phyloP scores from a whole-genome alignment of 2,888 invertebrate genomes.

The Xylota sylvarum region DNA sequence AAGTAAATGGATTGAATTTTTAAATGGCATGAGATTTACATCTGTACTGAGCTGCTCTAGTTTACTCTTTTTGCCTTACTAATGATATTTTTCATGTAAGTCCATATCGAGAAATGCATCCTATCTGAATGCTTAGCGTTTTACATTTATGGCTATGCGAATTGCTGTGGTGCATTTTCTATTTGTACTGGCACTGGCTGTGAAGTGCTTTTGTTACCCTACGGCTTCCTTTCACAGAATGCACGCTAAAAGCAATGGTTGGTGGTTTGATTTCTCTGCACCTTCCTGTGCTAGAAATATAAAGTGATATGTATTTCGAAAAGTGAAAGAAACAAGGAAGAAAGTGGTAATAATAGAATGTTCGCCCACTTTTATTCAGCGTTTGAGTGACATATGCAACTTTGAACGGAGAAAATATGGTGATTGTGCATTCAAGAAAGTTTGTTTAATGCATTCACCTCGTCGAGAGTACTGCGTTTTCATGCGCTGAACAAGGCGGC shows the following conservation, averaged over 20 bases:
- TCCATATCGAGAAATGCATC: constrained; percentile 62
- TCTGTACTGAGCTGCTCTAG: constrained; percentile 42
- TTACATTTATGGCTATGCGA: constrained; percentile 37
- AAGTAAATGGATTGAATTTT: constrained; percentile 59
- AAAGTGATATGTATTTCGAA: constrained; percentile 60
- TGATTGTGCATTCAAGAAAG: constrained; percentile 49
- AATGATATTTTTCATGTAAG: constrained; percentile 49
- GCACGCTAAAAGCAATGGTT: constrained; percentile 52
- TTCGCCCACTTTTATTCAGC: constrained; percentile 58
- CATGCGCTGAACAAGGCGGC: neutral
- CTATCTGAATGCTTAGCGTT: constrained; percentile 34
- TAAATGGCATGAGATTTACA: constrained; percentile 61
- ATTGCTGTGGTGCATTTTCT: constrained; percentile 32
- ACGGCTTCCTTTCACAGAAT: constrained; percentile 46
- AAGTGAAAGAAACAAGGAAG: constrained; percentile 68
- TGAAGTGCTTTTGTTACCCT: constrained; percentile 61
- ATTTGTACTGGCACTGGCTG: constrained; percentile 59
- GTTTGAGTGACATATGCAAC: constrained; percentile 67
- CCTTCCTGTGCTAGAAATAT: constrained; percentile 44
- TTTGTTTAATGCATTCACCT: constrained; percentile 63
- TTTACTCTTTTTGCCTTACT: constrained; percentile 49
- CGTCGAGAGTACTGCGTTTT: constrained; percentile 16
- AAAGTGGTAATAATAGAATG: constrained; percentile 66
- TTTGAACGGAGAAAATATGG: constrained; percentile 53
- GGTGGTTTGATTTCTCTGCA: constrained; percentile 54